phyloP scores from a whole-genome alignment of 2,888 invertebrate species.

The Tiphia femorata region DNA sequence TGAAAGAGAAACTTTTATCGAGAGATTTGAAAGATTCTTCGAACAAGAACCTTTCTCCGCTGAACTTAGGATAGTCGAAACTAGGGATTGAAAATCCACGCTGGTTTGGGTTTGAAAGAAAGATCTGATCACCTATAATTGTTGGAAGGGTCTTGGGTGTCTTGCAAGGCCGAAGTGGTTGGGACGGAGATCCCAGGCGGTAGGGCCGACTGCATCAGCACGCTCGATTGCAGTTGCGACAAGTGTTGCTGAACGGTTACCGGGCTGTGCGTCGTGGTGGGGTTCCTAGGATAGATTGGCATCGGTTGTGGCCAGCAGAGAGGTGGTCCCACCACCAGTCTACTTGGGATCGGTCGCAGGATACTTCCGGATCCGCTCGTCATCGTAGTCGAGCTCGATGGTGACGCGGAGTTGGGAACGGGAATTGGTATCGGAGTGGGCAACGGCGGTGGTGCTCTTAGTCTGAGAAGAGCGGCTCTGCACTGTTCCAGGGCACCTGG shows the following conservation, averaged over 20 bases:
- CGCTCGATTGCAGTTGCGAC: constrained; percentile 51
- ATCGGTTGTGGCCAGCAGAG: constrained; percentile 55
- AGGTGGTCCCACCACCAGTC: constrained; percentile 58
- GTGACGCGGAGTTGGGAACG: constrained; percentile 53
- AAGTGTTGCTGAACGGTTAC: constrained; percentile 56
- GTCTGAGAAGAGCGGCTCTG: constrained; percentile 73
- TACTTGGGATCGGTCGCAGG: constrained; percentile 63
- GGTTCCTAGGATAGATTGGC: constrained; percentile 37
- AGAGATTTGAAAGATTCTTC: no score
- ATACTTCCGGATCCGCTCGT: constrained; percentile 44
- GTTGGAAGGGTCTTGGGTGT: constrained; percentile 28
- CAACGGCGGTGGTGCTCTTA: constrained; percentile 67
- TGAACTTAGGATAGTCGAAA: neutral
- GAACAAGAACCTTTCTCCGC: no score
- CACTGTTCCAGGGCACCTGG: constrained; percentile 80
- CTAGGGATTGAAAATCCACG: no score
- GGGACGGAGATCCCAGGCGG: constrained; percentile 53
- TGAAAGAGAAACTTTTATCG: no score
- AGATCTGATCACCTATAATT: constrained; percentile 41
- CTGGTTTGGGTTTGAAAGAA: neutral
- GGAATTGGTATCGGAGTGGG: constrained; percentile 51
- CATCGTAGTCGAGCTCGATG: constrained; percentile 47
- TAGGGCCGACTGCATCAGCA: constrained; percentile 40
- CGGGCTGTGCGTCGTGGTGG: constrained; percentile 38
- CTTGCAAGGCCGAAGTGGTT: constrained; percentile 44